phyloP scores from a whole-genome alignment of 2,888 invertebrate genomes.

The Heteromurus nitidus region DNA sequence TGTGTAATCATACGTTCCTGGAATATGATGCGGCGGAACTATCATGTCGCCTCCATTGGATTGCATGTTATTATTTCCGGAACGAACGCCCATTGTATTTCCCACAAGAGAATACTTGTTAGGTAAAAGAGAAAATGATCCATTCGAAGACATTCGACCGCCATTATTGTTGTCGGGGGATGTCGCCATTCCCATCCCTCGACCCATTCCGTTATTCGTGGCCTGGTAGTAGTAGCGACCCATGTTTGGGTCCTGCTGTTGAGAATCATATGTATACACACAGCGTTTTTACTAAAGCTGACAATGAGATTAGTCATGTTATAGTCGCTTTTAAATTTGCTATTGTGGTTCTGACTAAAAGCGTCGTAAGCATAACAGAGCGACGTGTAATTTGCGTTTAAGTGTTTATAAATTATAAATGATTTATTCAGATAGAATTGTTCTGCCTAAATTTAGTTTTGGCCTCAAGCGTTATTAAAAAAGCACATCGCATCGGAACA shows the following conservation, averaged over 20 bases:
- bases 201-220: slow-evolving; percentile 27
- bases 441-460: too few species aligned
- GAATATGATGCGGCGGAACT: slow-evolving; percentile 47
- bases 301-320: too few species aligned
- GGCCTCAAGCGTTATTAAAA: too few species aligned
- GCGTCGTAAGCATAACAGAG: too few species aligned
- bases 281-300: too few species aligned
- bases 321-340: too few species aligned
- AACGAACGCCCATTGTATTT: slow-evolving; percentile 35
- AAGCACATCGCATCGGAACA: too few species aligned
- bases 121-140: slow-evolving; percentile 53
- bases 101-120: slow-evolving; percentile 60
- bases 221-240: slow-evolving; percentile 57
- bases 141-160: slow-evolving; percentile 52
- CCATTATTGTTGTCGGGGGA: slow-evolving; percentile 44
- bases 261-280: background rate
- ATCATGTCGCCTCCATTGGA: slow-evolving; percentile 36
- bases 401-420: too few species aligned
- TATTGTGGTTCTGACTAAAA: too few species aligned
- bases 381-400: too few species aligned
- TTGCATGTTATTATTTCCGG: slow-evolving; percentile 16
- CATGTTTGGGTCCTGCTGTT: slow-evolving; percentile 52
- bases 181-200: slow-evolving; percentile 38
- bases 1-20: slow-evolving; percentile 53
- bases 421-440: too few species aligned